Evolutionary conservation across 1,140 invertebrate genomes (phyloP), one percentile per base, ranked within the genome.

Genomic region (Episyrphus balteatus): DNA sequence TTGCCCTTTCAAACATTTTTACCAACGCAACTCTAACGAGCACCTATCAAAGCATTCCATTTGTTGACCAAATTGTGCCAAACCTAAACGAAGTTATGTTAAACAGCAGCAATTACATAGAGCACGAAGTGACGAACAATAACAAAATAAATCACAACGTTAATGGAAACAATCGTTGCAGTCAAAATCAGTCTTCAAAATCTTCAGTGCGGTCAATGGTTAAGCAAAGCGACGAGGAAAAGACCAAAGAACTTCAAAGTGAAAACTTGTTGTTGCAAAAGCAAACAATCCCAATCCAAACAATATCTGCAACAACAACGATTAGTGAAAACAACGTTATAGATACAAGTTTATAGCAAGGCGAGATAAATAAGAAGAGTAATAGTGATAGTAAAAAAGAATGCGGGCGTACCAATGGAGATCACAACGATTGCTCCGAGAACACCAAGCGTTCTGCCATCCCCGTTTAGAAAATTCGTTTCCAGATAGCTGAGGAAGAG

Each of bases 1-100:
- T 67, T 32, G 53, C 55, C 14, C 47, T 63, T 39, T 55, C 64
- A 13, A 65, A 54, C 47, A 65, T 67, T 43, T 59, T 67, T 46
- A 62, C 64, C 7, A 59, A 61, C 26, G 39, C 63, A 43, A 47
- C 13, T 9, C 3, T 26, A 33, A 11, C 21, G 14, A 61, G 53
- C 39, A 50, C 56, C 7, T 66, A 65, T 44, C 64, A 58, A 46
- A 59, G 62, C 34, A 67, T 67, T 49, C 65, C 65, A 43, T 67
- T 62, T 49, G 65, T 56, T n/a, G 65, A 67, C 67, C 64, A 67
- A 51, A 66, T 53, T 61, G 63, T 66, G 63, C 57, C 63, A 59
- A 66, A 62, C 50, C 51, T 26, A 8, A 26, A 26, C 8, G 21
- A 26, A 26, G 21, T 26, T 26, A 3, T 26, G 21, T 26, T 26